These are phyloP conservation scores for Venusia cambrica DNA, from an alignment of 2,888 invertebrate species.

Conservation along the genomic window DNA sequence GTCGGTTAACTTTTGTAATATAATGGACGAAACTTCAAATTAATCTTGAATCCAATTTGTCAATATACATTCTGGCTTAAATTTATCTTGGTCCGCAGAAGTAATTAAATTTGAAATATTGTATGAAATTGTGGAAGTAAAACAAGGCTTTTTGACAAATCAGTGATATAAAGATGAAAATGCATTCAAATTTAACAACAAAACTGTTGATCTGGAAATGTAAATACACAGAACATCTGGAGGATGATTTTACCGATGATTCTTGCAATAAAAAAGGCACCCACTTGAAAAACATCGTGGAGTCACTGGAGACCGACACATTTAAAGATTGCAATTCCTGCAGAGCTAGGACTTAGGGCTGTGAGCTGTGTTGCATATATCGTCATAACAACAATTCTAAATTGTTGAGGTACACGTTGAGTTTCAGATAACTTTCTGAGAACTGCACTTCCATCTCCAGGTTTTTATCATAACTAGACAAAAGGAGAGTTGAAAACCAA, in stretches of 20 bases:
- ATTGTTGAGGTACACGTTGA: no score
- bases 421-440: no score
- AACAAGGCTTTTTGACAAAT: no score
- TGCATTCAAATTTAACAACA: no score
- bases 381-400: no score
- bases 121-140: no score
- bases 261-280: constrained; percentile 42
- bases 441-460: no score
- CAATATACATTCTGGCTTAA: constrained; percentile 11
- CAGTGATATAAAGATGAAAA: no score
- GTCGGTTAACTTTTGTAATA: constrained; percentile 22
- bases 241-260: constrained; percentile 47
- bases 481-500: no score
- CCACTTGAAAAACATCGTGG: constrained; percentile 43
- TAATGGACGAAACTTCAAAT: constrained; percentile 17
- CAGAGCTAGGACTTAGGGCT: constrained; percentile 50
- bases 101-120: constrained; percentile 12
- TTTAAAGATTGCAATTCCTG: constrained; percentile 57
- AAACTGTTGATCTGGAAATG: no score
- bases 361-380: no score
- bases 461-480: no score
- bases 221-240: constrained; percentile 16
- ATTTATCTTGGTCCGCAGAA: constrained; percentile 8
- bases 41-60: constrained; percentile 20
- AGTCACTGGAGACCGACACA: constrained; percentile 49